A percentile compares a stretch with the other conserved stretches of the same genome.
phyloP scores from a whole-genome alignment of 2,113 vertebrate genomes.

The Cebidichthys violaceus region DNA sequence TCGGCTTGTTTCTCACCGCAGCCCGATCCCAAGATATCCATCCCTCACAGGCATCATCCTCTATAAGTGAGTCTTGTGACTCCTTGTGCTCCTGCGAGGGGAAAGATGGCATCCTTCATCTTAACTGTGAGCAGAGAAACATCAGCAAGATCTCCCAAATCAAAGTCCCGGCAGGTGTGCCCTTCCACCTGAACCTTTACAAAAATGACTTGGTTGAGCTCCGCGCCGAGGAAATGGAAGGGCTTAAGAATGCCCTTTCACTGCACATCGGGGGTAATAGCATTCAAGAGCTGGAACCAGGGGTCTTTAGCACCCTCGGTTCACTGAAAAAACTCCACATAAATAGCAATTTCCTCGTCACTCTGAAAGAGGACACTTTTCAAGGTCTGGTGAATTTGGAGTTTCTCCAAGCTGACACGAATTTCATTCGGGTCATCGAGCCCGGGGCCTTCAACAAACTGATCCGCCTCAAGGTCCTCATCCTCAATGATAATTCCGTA shows the following conservation, averaged over 20 bases:
- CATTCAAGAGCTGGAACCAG: slow-evolving; percentile 94
- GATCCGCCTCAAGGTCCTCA: slow-evolving; percentile 95
- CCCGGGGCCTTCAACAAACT: slow-evolving; percentile 98
- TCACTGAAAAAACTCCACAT: slow-evolving; percentile 96
- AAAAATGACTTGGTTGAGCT: slow-evolving; percentile 92
- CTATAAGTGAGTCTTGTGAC: slow-evolving; percentile 87
- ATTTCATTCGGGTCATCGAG: slow-evolving; percentile 96
- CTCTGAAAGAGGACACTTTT: slow-evolving; percentile 95
- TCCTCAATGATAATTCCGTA: slow-evolving; percentile 97
- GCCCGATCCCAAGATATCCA: slow-evolving; percentile 82
- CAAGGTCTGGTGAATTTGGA: slow-evolving; percentile 95
- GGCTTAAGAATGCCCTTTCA: slow-evolving; percentile 89
- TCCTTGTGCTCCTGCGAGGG: slow-evolving; percentile 91
- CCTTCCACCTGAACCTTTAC: slow-evolving; percentile 94
- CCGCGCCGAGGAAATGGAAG: slow-evolving; percentile 89
- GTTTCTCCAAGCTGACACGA: slow-evolving; percentile 97
- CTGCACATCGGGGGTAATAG: slow-evolving; percentile 97
- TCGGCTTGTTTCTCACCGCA: slow-evolving; percentile 83
- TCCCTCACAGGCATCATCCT: slow-evolving; percentile 79
- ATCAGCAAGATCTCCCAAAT: slow-evolving; percentile 93
- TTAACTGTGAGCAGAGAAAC: slow-evolving; percentile 94
- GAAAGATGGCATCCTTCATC: slow-evolving; percentile 90
- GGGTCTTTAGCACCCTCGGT: slow-evolving; percentile 91
- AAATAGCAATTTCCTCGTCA: slow-evolving; percentile 97
- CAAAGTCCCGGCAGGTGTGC: slow-evolving; percentile 88